Percentiles rank a stretch among this genome's conserved stretches.
These are phyloP conservation scores for Cricetomys ansorgei DNA, from an alignment of 2,113 vertebrate genomes.

Conservation along the genomic window DNA sequence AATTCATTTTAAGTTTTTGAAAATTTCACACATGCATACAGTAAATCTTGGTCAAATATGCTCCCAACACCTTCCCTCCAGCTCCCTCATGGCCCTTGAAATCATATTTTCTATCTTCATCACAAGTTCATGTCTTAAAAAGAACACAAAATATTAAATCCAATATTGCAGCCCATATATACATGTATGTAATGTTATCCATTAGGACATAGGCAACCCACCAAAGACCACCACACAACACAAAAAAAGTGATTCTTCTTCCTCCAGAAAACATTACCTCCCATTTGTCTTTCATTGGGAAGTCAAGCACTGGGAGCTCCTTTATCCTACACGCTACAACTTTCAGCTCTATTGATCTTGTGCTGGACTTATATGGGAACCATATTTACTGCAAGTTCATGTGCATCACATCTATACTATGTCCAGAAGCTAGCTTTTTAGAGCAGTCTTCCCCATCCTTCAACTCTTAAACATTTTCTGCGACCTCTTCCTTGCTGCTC, in stretches of 20 bases:
- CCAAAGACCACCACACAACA: too few relatives aligned
- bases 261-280: not conserved
- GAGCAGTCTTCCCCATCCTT: not conserved
- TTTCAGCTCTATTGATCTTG: not conserved
- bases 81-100: not conserved
- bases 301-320: not conserved
- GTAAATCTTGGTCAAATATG: not conserved
- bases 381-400: not conserved
- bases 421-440: not conserved
- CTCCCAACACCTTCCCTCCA: not conserved
- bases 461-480: not conserved
- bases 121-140: not conserved
- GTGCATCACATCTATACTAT: not conserved
- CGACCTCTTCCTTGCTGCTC: not conserved
- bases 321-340: not conserved
- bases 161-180: not conserved
- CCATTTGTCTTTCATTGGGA: not conserved
- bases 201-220: not conserved
- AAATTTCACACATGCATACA: not conserved
- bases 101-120: not conserved
- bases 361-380: not conserved
- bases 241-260: not conserved
- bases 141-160: not conserved
- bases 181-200: not conserved
- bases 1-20: not conserved